A percentile compares a stretch with the other conserved stretches of the same genome.
phyloP scores from a whole-genome alignment of 2,888 invertebrate species.

The Caenorhabditis zanzibari region DNA sequence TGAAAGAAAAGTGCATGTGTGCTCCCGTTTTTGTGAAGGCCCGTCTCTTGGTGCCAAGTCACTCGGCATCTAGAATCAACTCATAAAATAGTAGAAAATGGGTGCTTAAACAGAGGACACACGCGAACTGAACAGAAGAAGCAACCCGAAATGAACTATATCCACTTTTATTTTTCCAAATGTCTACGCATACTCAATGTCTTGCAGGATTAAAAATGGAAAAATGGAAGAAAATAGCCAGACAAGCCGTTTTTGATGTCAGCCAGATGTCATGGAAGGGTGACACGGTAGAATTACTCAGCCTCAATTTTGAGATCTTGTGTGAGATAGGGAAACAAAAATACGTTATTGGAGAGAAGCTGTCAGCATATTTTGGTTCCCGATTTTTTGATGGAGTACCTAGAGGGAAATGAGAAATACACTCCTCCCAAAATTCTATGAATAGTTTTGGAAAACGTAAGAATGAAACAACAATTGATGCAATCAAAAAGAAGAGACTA shows the following conservation, averaged over 20 bases:
- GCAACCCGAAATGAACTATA: conserved; percentile 25
- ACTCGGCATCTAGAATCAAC: conserved; percentile 51
- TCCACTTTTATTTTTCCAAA: conserved; percentile 16
- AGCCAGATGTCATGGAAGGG: conserved; percentile 5
- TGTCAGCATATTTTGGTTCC: background rate
- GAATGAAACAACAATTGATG: conserved; percentile 55
- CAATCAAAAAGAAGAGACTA: conserved; percentile 43
- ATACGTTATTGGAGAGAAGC: background rate
- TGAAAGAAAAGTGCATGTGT: conserved; percentile 57
- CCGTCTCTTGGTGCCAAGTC: conserved; percentile 18
- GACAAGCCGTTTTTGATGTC: conserved; percentile 34
- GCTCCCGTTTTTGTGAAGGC: conserved; percentile 29
- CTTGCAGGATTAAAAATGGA: conserved; percentile 29
- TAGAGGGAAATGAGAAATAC: background rate
- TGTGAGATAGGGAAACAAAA: background rate
- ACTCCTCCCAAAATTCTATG: background rate
- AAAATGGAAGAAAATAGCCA: conserved; percentile 7
- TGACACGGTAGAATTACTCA: conserved; percentile 7
- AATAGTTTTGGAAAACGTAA: conserved; percentile 18
- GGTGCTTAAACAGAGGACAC: conserved; percentile 46
- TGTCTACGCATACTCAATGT: conserved; percentile 27
- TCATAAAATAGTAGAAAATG: conserved; percentile 51
- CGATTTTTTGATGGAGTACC: background rate
- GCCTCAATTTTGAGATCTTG: background rate
- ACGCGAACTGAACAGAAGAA: conserved; percentile 27